Conservation (phyloP, 2,113 vertebrate species). For the Lipophrys pholis region DNA sequence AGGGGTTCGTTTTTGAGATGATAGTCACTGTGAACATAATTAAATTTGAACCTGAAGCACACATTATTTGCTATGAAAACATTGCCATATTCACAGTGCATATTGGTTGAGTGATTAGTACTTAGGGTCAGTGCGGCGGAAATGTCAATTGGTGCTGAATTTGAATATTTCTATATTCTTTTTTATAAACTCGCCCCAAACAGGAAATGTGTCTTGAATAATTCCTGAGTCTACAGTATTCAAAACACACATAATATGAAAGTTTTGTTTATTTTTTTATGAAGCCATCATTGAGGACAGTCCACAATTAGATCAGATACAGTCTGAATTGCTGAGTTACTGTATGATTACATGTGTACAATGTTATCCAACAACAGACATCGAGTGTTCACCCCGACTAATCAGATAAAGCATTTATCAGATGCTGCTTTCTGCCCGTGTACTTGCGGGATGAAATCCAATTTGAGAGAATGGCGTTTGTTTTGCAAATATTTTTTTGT, state of each 20-base stretch:
- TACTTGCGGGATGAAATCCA: background rate
- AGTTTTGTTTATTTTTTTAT: background rate
- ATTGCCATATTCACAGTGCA: conserved; percentile 4
- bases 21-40: conserved; percentile 41
- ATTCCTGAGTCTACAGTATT: background rate
- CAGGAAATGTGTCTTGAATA: background rate
- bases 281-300: background rate
- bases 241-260: background rate
- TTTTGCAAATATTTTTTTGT: conserved; percentile 1
- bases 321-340: background rate
- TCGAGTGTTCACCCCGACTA: no score
- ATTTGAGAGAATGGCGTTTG: background rate
- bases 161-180: background rate
- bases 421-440: background rate
- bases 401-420: background rate
- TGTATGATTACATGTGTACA: background rate
- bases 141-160: conserved; percentile 1
- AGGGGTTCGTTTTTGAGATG: conserved; percentile 39
- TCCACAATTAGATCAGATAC: background rate
- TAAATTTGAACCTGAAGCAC: conserved; percentile 42
- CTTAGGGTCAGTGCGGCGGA: conserved; percentile 9
- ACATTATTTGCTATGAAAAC: conserved; percentile 20
- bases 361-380: no score
- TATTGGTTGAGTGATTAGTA: conserved; percentile 22
- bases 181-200: background rate